phyloP scores from a whole-genome alignment of 2,113 vertebrate species.

The Rissa tridactyla region DNA sequence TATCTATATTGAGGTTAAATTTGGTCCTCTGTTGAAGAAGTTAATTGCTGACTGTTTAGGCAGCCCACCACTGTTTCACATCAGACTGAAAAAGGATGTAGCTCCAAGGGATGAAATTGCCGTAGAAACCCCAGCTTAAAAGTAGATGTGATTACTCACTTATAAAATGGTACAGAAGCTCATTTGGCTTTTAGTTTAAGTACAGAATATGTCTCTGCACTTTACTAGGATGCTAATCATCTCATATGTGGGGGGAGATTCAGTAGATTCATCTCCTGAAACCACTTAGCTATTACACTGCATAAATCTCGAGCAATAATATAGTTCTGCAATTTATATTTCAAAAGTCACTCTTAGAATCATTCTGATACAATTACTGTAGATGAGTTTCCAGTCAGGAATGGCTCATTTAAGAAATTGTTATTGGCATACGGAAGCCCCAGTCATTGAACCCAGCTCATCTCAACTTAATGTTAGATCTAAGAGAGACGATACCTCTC shows the following conservation, averaged over 20 bases:
- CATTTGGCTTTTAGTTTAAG: conserved; percentile 38
- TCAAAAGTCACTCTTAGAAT: conserved; percentile 8
- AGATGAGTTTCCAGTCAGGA: background rate
- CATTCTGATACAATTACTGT: conserved; percentile 4
- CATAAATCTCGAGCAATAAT: background rate
- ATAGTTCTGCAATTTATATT: conserved; percentile 32
- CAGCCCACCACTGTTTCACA: background rate
- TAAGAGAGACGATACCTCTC: background rate
- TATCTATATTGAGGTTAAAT: background rate
- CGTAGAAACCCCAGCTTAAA: background rate
- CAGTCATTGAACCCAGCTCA: background rate
- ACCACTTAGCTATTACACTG: background rate
- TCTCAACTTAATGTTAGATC: background rate
- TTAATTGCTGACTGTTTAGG: background rate
- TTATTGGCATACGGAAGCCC: background rate
- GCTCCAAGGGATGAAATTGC: background rate
- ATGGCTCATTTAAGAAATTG: background rate
- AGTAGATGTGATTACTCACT: conserved; percentile 14
- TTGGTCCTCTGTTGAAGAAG: background rate
- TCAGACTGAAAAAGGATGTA: background rate
- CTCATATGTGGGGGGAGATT: background rate
- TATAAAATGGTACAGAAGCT: background rate
- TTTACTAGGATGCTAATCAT: conserved; percentile 1
- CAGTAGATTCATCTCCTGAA: background rate
- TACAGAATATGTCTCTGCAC: conserved; percentile 9